These are phyloP conservation scores for Sebastolobus alascanus DNA, from an alignment of 2,797 vertebrate genomes.

Conservation along the genomic window DNA sequence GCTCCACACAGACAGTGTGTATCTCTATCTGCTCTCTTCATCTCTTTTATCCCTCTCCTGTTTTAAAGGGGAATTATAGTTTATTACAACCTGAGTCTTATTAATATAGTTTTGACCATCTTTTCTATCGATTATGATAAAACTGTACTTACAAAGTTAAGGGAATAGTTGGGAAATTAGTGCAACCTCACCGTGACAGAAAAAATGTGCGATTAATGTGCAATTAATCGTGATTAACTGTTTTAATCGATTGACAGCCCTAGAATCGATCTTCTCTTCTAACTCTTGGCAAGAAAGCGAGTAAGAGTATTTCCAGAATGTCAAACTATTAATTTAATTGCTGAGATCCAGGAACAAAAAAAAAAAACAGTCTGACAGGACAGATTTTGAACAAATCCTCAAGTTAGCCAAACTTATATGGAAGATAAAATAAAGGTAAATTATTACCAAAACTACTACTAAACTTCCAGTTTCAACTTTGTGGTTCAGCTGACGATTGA, in stretches of 20 bases:
- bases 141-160: not conserved
- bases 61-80: not conserved
- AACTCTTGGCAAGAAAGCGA: too few species aligned
- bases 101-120: not conserved
- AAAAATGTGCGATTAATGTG: too few species aligned
- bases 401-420: too few species aligned
- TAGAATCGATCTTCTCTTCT: too few species aligned
- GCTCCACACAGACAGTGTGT: conserved; percentile 91
- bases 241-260: too few species aligned
- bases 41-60: conserved; percentile 11
- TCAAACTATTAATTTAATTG: too few species aligned
- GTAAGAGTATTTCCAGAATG: too few species aligned
- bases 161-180: not conserved
- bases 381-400: too few species aligned
- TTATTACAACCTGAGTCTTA: not conserved
- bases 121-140: not conserved
- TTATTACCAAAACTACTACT: not conserved
- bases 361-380: too few species aligned
- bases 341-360: too few species aligned
- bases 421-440: not conserved
- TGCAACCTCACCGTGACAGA: too few species aligned
- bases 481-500: not conserved
- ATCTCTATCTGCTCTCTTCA: conserved; percentile 54
- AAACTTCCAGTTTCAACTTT: not conserved
- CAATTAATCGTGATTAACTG: too few species aligned